These are phyloP conservation scores for Linnaemya tessellans DNA, from an alignment of 2,888 invertebrate species.

Conservation along the genomic window DNA sequence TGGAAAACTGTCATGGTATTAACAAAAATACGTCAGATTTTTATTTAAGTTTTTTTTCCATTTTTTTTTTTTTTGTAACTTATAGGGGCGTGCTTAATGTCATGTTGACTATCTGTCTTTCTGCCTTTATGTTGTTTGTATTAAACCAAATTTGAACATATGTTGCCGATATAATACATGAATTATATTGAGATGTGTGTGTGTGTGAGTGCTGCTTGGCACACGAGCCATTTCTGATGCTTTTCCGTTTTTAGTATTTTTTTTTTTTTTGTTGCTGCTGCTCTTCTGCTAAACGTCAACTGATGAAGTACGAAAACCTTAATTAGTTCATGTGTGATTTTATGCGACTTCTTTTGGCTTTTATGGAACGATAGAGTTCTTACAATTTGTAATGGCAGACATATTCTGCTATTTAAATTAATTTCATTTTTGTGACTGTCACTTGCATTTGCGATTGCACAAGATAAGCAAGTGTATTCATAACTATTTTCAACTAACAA, in stretches of 20 bases:
- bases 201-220: slow-evolving; percentile 18
- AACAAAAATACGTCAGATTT: slow-evolving; percentile 54
- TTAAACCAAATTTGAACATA: slow-evolving; percentile 41
- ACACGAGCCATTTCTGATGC: slow-evolving; percentile 24
- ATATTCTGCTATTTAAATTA: background rate
- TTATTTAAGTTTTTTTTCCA: slow-evolving; percentile 1
- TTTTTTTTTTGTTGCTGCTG: background rate
- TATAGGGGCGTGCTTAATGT: slow-evolving; percentile 59
- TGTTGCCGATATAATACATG: slow-evolving; percentile 31
- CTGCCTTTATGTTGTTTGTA: slow-evolving; percentile 27
- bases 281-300: background rate
- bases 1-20: slow-evolving; percentile 51
- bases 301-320: slow-evolving; percentile 40
- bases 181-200: slow-evolving; percentile 13
- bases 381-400: background rate
- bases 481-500: background rate
- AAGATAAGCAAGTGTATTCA: background rate
- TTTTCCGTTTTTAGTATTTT: background rate
- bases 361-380: background rate
- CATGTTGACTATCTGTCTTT: slow-evolving; percentile 51
- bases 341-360: background rate
- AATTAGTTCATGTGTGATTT: slow-evolving; percentile 64
- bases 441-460: background rate
- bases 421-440: background rate
- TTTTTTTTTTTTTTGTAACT: slow-evolving; percentile 16